A percentile compares a stretch with the other conserved stretches of the same genome.
Conservation (phyloP, 2,888 invertebrate genomes). For the Limnephilus lunatus region DNA sequence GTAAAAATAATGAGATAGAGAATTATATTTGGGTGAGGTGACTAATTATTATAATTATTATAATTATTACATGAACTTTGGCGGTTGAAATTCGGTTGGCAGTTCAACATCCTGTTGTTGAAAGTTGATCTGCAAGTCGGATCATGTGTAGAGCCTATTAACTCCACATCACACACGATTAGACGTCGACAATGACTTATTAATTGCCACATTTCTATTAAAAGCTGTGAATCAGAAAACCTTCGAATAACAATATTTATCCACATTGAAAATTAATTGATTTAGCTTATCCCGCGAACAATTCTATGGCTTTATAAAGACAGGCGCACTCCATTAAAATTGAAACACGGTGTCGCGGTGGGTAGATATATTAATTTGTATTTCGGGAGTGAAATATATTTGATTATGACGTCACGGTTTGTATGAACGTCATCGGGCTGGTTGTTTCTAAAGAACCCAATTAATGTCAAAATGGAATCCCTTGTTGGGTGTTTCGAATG, state of each 20-base stretch:
- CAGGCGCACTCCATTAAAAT: background rate
- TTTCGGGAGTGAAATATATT: slow-evolving; percentile 31
- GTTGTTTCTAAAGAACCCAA: slow-evolving; percentile 51
- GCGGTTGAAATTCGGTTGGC: no score
- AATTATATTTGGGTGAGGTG: no score
- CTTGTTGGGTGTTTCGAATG: background rate
- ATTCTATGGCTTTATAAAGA: background rate
- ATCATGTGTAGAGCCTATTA: no score
- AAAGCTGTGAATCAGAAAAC: background rate
- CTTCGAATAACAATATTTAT: background rate
- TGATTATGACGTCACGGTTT: slow-evolving; percentile 26
- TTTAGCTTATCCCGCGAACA: background rate
- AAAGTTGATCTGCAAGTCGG: no score
- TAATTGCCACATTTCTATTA: background rate
- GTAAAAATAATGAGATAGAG: no score
- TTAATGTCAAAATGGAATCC: slow-evolving; percentile 33
- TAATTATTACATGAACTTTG: no score
- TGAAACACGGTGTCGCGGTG: background rate
- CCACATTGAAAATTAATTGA: slow-evolving; percentile 4
- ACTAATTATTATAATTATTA: no score
- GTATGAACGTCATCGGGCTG: slow-evolving; percentile 4
- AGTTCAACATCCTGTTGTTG: no score
- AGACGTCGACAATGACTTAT: background rate
- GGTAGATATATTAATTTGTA: slow-evolving; percentile 20
- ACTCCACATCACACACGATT: background rate